Conservation (phyloP, 2,888 invertebrate species). For the Luperina nickerlii region DNA sequence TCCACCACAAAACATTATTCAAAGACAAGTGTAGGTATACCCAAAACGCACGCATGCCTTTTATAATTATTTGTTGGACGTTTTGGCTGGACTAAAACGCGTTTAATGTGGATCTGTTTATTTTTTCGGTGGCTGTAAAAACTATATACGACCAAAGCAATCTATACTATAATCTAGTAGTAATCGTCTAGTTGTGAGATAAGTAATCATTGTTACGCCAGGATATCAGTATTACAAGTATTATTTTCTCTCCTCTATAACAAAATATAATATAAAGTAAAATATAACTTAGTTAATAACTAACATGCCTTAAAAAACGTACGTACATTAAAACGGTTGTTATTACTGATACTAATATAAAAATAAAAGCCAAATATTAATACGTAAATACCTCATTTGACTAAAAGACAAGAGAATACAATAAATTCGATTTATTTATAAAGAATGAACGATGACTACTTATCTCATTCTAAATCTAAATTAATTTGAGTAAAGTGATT, state of each 20-base stretch:
- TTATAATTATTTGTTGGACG: conserved; percentile 24
- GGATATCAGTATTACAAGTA: conserved; percentile 7
- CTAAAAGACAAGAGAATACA: conserved; percentile 17
- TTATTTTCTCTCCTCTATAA: neutral
- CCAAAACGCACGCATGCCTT: conserved; percentile 33
- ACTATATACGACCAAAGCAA: conserved; percentile 84
- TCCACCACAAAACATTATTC: neutral
- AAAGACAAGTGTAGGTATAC: conserved; percentile 10
- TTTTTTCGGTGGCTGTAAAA: conserved; percentile 70
- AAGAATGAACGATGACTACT: conserved; percentile 64
- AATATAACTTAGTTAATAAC: conserved; percentile 12
- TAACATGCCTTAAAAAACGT: conserved; percentile 53
- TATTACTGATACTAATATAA: conserved; percentile 51
- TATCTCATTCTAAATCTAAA: conserved; percentile 70
- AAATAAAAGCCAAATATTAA: conserved; percentile 42
- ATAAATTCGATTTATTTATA: conserved; percentile 1
- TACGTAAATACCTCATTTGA: conserved; percentile 44
- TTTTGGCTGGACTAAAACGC: conserved; percentile 56
- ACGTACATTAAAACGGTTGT: conserved; percentile 59
- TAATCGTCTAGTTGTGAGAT: conserved; percentile 70
- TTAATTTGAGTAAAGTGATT: conserved; percentile 71
- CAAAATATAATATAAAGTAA: conserved; percentile 14
- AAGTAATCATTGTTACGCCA: conserved; percentile 67
- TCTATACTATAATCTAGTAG: conserved; percentile 77
- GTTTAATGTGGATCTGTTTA: conserved; percentile 50